phyloP scores from a whole-genome alignment of 2,797 vertebrate species.

The Thaleichthys pacificus region DNA sequence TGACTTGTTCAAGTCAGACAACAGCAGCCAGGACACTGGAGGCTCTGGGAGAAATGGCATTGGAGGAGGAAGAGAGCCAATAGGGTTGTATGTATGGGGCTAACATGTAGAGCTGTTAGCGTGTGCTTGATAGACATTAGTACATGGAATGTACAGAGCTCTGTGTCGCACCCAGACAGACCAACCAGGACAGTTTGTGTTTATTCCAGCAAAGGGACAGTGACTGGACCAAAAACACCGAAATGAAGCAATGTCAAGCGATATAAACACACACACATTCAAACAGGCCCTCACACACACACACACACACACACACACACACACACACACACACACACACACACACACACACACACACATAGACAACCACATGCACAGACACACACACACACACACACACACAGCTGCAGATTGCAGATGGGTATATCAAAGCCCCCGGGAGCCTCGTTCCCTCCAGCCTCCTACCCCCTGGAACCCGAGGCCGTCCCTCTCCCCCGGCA shows the following conservation, averaged over 20 bases:
- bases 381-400: not conserved
- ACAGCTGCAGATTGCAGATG: constrained; percentile 25
- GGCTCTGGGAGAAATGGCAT: no score
- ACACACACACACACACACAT: not conserved
- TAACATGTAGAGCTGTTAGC: no score
- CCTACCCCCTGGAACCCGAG: constrained; percentile 36
- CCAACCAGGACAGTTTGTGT: constrained; percentile 17
- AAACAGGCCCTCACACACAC: no score
- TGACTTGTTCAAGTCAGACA: no score
- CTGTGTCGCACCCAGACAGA: not conserved
- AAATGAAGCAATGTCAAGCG: not conserved
- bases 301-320: not conserved
- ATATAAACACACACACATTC: constrained; percentile 3
- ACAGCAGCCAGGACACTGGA: no score
- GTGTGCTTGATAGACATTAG: no score
- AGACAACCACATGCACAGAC: constrained; percentile 1
- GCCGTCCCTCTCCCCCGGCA: constrained; percentile 34
- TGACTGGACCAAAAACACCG: not conserved
- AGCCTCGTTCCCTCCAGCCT: constrained; percentile 33
- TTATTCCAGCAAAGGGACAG: not conserved
- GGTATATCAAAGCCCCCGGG: constrained; percentile 6
- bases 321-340: not conserved
- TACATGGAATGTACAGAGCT: no score
- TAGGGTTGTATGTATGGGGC: no score
- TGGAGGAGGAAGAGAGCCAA: no score